Evolutionary conservation across 30 jellyfish, hydroid and myxozoan species (phyloP).

Genomic region (Aurelia aurita complex sp. Pacific): DNA sequence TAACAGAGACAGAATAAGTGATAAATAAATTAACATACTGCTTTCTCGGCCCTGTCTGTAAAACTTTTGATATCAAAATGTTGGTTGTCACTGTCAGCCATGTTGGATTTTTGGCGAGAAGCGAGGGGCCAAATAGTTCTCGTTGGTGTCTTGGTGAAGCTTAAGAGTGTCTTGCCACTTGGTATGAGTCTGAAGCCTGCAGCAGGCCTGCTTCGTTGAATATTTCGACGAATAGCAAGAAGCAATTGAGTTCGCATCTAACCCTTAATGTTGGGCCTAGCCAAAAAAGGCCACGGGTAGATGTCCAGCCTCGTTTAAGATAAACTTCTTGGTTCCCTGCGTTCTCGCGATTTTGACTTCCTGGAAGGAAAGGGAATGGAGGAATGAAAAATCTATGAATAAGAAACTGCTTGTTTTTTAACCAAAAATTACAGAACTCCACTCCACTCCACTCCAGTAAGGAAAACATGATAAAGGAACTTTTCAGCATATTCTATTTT

Average conservation of each 20-base stretch:
- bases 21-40: slow-evolving; percentile 7
- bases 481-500: too few relatives aligned
- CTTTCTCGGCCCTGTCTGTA: slow-evolving; percentile 59
- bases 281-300: slow-evolving; percentile 33
- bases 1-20: background rate
- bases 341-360: too few relatives aligned
- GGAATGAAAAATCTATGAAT: too few relatives aligned
- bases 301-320: background rate
- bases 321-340: slow-evolving; percentile 1
- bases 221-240: background rate
- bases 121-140: background rate
- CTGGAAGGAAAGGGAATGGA: too few relatives aligned
- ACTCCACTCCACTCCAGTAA: too few relatives aligned
- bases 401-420: too few relatives aligned
- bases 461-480: too few relatives aligned
- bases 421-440: too few relatives aligned
- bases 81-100: background rate
- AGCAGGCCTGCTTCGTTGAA: background rate
- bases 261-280: slow-evolving; percentile 13
- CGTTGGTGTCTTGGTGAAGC: background rate
- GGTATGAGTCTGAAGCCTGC: too few relatives aligned
- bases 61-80: slow-evolving; percentile 38
- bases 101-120: background rate
- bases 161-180: background rate
- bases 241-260: slow-evolving; percentile 3